Conservation (phyloP, 2,888 invertebrate genomes). For the Neoitamus cyanurus region DNA sequence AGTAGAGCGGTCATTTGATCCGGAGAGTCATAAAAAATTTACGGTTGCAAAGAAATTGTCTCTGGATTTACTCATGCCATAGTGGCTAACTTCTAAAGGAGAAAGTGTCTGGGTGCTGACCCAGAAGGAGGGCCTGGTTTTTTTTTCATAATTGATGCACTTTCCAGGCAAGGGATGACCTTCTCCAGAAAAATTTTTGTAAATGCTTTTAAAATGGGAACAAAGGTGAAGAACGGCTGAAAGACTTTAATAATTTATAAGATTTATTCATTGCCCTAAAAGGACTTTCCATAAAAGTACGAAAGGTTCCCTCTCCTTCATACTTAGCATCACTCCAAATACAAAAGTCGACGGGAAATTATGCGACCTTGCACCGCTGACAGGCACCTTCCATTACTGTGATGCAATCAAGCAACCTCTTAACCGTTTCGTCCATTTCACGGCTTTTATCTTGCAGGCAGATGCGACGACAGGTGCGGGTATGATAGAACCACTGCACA, state of each 20-base stretch:
- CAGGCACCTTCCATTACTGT: not conserved
- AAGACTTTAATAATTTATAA: not conserved
- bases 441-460: not conserved
- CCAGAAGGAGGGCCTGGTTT: not conserved
- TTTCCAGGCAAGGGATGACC: not conserved
- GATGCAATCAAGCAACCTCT: not conserved
- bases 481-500: not conserved
- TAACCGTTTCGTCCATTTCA: not conserved
- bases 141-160: not conserved
- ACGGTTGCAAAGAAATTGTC: not conserved
- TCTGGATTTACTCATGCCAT: not conserved
- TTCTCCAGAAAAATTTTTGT: not conserved
- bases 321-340: not conserved
- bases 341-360: not conserved
- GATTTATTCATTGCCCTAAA: not conserved
- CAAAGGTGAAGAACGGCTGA: no score
- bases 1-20: not conserved
- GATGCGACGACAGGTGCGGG: not conserved
- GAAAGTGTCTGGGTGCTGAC: not conserved
- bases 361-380: not conserved
- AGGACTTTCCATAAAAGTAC: not conserved
- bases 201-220: not conserved
- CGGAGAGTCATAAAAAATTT: not conserved
- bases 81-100: not conserved
- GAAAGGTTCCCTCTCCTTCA: not conserved